Conservation (phyloP, 1,140 invertebrate genomes). For the Rhagoletis pomonella region DNA sequence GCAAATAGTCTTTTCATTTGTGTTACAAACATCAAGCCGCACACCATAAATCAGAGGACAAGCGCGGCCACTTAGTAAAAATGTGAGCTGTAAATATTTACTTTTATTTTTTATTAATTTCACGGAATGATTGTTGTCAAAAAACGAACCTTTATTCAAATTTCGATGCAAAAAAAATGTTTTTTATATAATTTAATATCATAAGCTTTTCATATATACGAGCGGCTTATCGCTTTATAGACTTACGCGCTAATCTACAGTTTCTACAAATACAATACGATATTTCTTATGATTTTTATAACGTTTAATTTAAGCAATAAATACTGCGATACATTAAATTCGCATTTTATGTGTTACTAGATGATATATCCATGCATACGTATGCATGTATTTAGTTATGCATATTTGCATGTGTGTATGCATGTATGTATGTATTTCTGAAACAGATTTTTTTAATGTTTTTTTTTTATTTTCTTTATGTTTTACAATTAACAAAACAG, state of each 20-base stretch:
- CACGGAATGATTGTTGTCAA: neutral
- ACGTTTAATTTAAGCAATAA: neutral
- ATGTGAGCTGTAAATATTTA: too few relatives aligned
- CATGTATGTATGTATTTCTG: neutral
- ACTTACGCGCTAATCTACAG: neutral
- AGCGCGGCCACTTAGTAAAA: too few relatives aligned
- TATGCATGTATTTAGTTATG: neutral
- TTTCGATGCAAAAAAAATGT: conserved; percentile 32
- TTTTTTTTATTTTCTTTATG: neutral
- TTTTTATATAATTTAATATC: conserved; percentile 39
- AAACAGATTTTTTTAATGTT: conserved; percentile 9
- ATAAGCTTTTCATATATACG: conserved; percentile 42
- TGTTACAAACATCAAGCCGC: too few relatives aligned
- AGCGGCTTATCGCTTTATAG: conserved; percentile 14
- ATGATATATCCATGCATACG: neutral
- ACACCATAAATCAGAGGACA: too few relatives aligned
- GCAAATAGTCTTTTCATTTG: too few relatives aligned
- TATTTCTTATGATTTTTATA: neutral
- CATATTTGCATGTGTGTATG: neutral
- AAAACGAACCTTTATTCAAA: conserved; percentile 51
- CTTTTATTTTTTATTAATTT: too few relatives aligned
- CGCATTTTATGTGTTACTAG: neutral
- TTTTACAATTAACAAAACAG: conserved; percentile 45
- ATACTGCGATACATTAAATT: conserved; percentile 5
- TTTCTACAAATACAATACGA: conserved; percentile 28